Evolutionary conservation across 2,888 invertebrate species (phyloP).

Genomic region (Phalera bucephala): DNA sequence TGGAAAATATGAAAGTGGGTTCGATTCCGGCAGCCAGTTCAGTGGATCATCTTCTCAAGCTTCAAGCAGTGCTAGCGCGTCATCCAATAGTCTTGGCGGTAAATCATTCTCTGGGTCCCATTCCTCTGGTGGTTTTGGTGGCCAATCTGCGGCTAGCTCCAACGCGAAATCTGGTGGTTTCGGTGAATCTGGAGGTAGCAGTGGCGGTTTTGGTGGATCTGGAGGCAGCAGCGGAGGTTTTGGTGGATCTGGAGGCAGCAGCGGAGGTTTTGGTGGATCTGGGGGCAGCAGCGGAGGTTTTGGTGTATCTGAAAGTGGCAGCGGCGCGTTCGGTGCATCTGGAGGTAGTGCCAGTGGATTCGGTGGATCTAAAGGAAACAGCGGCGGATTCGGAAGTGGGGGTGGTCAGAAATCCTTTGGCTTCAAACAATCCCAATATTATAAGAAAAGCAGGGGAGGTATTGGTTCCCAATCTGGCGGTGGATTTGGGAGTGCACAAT

Average conservation of each 20-base stretch:
- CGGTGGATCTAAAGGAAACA: too few relatives aligned
- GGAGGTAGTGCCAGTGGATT: too few relatives aligned
- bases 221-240: slow-evolving; percentile 1
- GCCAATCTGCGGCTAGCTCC: neutral
- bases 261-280: slow-evolving; percentile 1
- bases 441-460: neutral
- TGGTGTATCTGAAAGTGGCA: too few relatives aligned
- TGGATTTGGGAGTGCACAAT: neutral
- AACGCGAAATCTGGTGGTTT: neutral
- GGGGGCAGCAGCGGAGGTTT: neutral
- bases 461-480: neutral
- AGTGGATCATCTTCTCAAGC: slow-evolving; percentile 1
- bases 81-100: slow-evolving; percentile 3
- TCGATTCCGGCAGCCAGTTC: neutral
- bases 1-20: slow-evolving; percentile 2
- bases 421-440: neutral
- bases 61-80: slow-evolving; percentile 1
- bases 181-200: slow-evolving; percentile 1
- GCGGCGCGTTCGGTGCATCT: too few relatives aligned
- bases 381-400: too few relatives aligned
- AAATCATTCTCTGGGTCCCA: slow-evolving; percentile 8
- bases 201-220: slow-evolving; percentile 1
- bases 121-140: slow-evolving; percentile 2
- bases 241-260: neutral
- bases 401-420: slow-evolving; percentile 3